phyloP scores from a whole-genome alignment of 2,113 vertebrate genomes.

The Elanoides forficatus region DNA sequence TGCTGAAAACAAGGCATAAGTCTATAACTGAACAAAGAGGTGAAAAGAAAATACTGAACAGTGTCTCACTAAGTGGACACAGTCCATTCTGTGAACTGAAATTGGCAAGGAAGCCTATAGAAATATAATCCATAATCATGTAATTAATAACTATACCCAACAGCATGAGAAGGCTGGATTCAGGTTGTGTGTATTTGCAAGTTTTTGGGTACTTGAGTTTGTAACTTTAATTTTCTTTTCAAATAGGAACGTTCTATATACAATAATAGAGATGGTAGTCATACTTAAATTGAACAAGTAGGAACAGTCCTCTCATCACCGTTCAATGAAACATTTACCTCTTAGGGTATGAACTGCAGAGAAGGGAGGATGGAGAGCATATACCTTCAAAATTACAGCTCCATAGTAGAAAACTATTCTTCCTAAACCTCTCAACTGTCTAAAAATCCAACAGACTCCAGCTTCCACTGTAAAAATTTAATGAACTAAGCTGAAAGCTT shows the following conservation, averaged over 20 bases:
- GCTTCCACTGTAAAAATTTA: conserved; percentile 48
- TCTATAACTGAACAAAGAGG: background rate
- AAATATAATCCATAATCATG: background rate
- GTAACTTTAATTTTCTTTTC: background rate
- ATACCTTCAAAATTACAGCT: background rate
- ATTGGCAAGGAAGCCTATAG: background rate
- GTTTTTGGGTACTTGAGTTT: background rate
- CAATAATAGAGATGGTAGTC: background rate
- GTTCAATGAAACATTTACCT: background rate
- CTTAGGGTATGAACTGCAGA: background rate
- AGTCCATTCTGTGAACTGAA: background rate
- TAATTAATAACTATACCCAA: background rate
- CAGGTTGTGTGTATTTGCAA: background rate
- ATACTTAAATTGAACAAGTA: background rate
- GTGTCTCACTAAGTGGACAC: background rate
- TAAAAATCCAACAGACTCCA: conserved; percentile 34
- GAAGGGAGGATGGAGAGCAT: background rate
- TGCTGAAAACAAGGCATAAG: background rate
- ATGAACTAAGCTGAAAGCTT: conserved; percentile 60
- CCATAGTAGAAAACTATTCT: background rate
- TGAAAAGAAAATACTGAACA: background rate
- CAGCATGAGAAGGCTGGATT: background rate
- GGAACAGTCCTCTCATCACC: background rate
- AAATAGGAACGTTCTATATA: background rate
- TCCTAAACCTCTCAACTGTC: conserved; percentile 9